Evolutionary conservation across 2,113 vertebrate species (phyloP).

Genomic region (Canis aureus): DNA sequence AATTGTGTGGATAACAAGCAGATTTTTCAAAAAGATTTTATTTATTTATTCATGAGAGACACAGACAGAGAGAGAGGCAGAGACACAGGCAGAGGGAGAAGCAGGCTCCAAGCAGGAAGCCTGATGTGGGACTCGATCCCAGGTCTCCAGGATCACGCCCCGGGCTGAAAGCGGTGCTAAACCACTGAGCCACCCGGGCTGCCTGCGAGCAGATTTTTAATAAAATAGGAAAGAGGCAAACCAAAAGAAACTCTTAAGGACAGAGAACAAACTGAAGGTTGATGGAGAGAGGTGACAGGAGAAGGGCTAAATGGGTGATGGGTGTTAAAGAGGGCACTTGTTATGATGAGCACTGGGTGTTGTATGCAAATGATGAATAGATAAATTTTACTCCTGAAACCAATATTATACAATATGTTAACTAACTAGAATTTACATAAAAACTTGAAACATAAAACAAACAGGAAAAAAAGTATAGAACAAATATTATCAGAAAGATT

Average conservation of each 20-base stretch:
- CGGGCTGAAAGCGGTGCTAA: too few relatives aligned
- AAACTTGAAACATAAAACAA: not conserved
- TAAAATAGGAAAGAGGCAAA: not conserved
- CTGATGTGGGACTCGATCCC: too few relatives aligned
- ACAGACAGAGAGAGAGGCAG: too few relatives aligned
- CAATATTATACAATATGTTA: not conserved
- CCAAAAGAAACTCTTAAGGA: not conserved
- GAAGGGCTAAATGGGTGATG: not conserved
- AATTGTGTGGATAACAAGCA: not conserved
- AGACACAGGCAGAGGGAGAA: too few relatives aligned
- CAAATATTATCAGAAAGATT: not conserved
- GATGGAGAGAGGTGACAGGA: not conserved
- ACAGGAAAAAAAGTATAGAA: not conserved
- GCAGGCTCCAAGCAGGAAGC: too few relatives aligned
- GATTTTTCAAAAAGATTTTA: not conserved
- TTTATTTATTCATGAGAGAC: too few relatives aligned
- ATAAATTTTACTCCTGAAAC: not conserved
- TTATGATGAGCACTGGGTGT: not conserved
- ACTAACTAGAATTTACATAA: not conserved
- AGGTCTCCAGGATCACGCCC: too few relatives aligned
- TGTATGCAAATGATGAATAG: not conserved
- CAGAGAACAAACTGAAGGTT: not conserved
- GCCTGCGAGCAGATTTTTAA: conserved; percentile 1
- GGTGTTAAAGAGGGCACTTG: not conserved
- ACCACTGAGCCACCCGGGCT: too few relatives aligned